Evolutionary conservation across 2,797 vertebrate species (phyloP).

Genomic region (Mycteria americana): DNA sequence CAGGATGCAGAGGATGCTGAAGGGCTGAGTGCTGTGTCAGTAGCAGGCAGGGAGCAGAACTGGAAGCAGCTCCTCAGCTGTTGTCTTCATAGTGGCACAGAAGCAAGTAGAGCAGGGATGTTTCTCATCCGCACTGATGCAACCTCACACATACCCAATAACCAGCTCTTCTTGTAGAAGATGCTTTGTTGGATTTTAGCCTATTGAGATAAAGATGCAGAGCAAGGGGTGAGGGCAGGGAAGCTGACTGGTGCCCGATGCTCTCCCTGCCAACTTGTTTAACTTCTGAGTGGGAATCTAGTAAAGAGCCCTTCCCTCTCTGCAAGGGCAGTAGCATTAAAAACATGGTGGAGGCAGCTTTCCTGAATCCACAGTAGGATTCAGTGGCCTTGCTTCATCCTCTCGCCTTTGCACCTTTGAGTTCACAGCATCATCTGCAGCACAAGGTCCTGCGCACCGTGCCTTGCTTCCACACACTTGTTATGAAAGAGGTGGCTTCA

Average conservation of each 20-base stretch:
- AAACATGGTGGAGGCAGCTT: background rate
- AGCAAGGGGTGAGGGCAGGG: background rate
- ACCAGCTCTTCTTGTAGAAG: background rate
- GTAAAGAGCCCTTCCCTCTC: background rate
- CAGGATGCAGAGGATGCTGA: background rate
- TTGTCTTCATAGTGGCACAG: background rate
- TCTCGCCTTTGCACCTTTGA: background rate
- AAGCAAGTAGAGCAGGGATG: background rate
- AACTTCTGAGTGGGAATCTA: background rate
- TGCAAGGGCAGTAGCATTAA: background rate
- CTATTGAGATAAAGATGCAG: background rate
- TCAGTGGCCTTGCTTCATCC: background rate
- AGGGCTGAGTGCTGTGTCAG: background rate
- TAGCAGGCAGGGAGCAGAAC: background rate
- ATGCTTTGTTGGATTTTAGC: background rate
- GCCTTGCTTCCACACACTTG: background rate
- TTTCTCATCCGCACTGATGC: background rate
- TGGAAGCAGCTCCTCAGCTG: background rate
- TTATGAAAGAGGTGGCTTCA: background rate
- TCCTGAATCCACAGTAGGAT: background rate
- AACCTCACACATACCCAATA: background rate
- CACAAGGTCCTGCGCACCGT: background rate
- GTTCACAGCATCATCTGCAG: background rate
- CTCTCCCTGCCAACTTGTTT: background rate
- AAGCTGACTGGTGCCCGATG: background rate